Base-by-base conservation (phyloP, 2,797 vertebrate genomes). In the Nyctalus aviator region DNA sequence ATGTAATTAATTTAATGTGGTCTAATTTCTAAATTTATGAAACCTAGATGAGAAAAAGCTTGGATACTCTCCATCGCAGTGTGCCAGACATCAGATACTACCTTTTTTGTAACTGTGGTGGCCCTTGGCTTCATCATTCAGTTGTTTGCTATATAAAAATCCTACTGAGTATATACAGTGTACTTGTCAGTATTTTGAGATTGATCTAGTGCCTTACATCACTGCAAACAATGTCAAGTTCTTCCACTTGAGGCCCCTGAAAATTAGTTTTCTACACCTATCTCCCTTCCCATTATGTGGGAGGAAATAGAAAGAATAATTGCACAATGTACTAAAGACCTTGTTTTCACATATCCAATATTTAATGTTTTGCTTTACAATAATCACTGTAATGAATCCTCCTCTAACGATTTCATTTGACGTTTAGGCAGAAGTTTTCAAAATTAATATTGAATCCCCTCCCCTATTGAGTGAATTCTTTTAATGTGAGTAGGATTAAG, bases 401-500 rank as follows among this genome's bases (percentile, higher is more conserved):
- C 27, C 55, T 94, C 73, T 79, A 14, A 82, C 90, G 92, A 90
- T 10, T 1, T 35, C 30, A 55, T 5, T n/a, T 95, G 20, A 88
- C 69, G 32, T 91, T 76, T 57, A 94, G 48, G 44, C 15, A 48
- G 20, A 83, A 75, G 71, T 81, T 77, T 91, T 85, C 32, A 91
- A 13, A 84, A 86, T 57, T 50, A 90, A 90, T 53, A 62, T 53
- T 68, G 27, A 92, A 73, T 88, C 30, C 50, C 21, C 37, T 83
- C 30, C 50, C 21, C 37, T 83, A 91, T 89, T 32, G 44, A 83
- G 76, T 92, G 44, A 93, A 75, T 92, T 88, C 46, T 85, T 88
- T 88, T 82, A 94, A 73, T 37, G 72, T 57, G 2, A 88, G 18
- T 55, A 88, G 6, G 46, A 84, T 71, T 81, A 92, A 95, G 57